Evolutionary conservation across 2,113 vertebrate genomes (phyloP), one percentile per base, ranked within the genome.

Genomic region (Myotis lucifugus): DNA sequence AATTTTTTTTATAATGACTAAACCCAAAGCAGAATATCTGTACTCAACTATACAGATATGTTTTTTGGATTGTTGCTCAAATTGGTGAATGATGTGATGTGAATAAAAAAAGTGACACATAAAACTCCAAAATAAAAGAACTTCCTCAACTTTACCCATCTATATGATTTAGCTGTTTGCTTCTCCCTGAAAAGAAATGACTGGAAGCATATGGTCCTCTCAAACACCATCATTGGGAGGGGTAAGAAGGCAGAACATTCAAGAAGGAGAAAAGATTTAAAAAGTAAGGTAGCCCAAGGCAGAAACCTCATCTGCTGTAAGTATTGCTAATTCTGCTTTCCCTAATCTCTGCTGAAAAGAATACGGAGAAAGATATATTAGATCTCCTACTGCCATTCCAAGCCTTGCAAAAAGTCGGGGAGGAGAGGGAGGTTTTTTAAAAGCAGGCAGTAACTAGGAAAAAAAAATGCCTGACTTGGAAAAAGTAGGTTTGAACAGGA

Each of bases 101-200:
- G 64, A 76, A 70, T 54, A 18, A 40, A 85, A 72, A 77, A 85
- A 34, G 6, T 42, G 61, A 93, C 25, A 67, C 27, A 23, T 46
- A 64, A 40, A 84, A 85, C 27, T 67, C 21, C 48, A 66, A 97
- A 96, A 85, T 81, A 88, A 95, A 92, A 88, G 27, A 95, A 93
- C n/a, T 77, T 48, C 56, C 27, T 48, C 94, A 92, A 92, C n/a
- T 85, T 72, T 73, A 59, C 19, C n/a, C 6, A 64, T 14, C 74
- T 92, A 85, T 17, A 67, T 74, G 69, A 88, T 74, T 85, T 77
- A 79, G 79, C 40, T 86, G 29, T 93, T 74, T 79, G 12, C 64
- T 89, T 91, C 78, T 88, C 54, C 67, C 83, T 93, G 34, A 83
- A 94, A 94, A 88, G 42, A 90, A 95, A 90, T 74, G n/a, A 46